Conservation (phyloP, 2,797 vertebrate species). For the Schizopygopsis malacanthus region DNA sequence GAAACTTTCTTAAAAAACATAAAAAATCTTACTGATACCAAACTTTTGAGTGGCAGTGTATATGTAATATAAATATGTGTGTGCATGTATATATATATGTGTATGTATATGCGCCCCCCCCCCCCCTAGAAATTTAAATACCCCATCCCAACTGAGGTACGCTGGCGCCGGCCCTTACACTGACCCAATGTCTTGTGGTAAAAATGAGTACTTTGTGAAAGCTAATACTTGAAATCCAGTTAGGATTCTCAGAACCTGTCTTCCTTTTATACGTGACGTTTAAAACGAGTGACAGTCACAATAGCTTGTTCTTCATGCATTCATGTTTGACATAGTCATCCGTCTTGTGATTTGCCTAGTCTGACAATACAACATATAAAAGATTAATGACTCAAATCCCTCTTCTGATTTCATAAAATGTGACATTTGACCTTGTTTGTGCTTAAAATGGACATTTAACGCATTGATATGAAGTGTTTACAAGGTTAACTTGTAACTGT, state of each 20-base stretch:
- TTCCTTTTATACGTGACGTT: conserved; percentile 4
- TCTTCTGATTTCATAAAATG: background rate
- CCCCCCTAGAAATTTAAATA: too few species aligned
- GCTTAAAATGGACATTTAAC: conserved; percentile 2
- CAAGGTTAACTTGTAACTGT: conserved; percentile 24
- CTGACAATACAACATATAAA: background rate
- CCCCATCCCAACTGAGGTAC: too few species aligned
- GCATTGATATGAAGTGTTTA: background rate
- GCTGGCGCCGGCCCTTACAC: background rate
- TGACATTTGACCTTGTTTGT: background rate
- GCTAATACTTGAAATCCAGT: background rate
- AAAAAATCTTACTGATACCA: too few species aligned
- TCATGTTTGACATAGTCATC: background rate
- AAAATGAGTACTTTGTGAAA: background rate
- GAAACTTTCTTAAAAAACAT: too few species aligned
- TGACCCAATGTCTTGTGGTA: background rate
- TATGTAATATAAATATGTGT: too few species aligned
- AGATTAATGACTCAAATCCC: background rate
- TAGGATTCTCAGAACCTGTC: background rate
- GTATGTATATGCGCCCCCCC: too few species aligned
- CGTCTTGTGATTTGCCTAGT: background rate
- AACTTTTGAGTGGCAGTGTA: too few species aligned
- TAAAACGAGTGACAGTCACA: background rate
- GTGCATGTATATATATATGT: too few species aligned
- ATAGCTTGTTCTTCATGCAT: background rate